A percentile compares a stretch with the other conserved stretches of the same genome.
Conservation (phyloP, 2,113 vertebrate genomes). For the Alethe diademata region DNA sequence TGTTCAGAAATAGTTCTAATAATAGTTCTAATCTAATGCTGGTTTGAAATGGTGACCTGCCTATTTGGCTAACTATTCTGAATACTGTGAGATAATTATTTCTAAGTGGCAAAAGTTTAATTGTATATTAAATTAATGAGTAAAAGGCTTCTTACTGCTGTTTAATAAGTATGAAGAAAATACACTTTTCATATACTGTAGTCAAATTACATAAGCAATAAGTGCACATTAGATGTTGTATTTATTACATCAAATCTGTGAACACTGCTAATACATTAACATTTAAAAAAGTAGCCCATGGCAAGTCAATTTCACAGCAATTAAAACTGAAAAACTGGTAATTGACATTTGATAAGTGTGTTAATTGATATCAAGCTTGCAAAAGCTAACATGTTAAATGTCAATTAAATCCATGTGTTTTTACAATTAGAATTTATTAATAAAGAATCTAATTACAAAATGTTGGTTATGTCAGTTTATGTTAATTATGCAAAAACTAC, state of each 20-base stretch:
- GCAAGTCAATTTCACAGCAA: conserved; percentile 75
- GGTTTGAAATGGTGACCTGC: background rate
- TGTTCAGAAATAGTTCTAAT: background rate
- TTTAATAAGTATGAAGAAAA: conserved; percentile 34
- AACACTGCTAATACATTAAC: conserved; percentile 64
- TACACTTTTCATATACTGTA: background rate
- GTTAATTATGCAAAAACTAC: conserved; percentile 44
- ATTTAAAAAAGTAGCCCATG: conserved; percentile 67
- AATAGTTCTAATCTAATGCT: background rate
- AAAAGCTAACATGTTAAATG: conserved; percentile 69
- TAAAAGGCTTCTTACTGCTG: background rate
- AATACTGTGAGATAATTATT: background rate
- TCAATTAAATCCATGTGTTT: conserved; percentile 69
- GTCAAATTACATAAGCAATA: conserved; percentile 29
- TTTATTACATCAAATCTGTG: conserved; percentile 55
- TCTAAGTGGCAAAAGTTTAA: conserved; percentile 11
- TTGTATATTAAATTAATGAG: conserved; percentile 7
- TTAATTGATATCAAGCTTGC: conserved; percentile 74
- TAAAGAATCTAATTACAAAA: conserved; percentile 70
- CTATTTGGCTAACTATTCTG: background rate
- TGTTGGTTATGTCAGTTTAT: conserved; percentile 35
- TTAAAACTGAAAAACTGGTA: conserved; percentile 70
- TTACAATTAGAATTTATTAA: conserved; percentile 72
- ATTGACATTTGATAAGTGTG: conserved; percentile 74
- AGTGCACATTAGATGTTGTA: conserved; percentile 32